Base-by-base conservation (phyloP, 2,888 invertebrate species). In the Hirtodrosophila confusa region DNA sequence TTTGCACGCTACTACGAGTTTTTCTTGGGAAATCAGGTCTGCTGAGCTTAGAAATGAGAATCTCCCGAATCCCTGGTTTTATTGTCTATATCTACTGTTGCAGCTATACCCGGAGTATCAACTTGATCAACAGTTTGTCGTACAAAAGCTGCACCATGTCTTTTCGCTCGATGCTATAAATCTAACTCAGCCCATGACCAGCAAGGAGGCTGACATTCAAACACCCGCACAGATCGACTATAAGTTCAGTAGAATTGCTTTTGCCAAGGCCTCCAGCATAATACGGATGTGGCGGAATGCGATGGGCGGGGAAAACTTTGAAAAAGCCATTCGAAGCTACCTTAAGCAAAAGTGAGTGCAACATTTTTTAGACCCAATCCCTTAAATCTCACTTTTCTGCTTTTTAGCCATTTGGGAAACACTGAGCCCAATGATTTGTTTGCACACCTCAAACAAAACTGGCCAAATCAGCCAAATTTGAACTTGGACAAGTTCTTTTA, bases 1-100 rank as follows among this genome's bases (percentile, higher is more conserved):
- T 95, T 95, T 72, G 95, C 95, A 0, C 93, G 93, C 85, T 95
- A 94, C 89, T 95, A 95, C 78, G 94, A 96, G 88, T 96, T 95
- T 87, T 93, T 85, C 41, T 57, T 87, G 41, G 82, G 89, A 2
- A 67, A 90, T 10, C 41, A 93, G 94, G 69, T 17, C 17, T 90
- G 4, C 9, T 49, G 4, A 27, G 4, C 27, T n/a, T 12, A 24
- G 10, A 17, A 17, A 17, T 17, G 17, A 17, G 17, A 17, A 17
- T 1, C 17, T 17, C 17, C 17, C 17, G 17, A 17, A 17, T 17
- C 2, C 17, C 4, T 3, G n/a, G 24, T n/a, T 11, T n/a, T 10
- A 6, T n/a, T n/a, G 44, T 43, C 94, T 94, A 77, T 93, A 93
- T 93, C 91, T n/a, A 10, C 11, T 35, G 10, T n/a, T 92, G 8